phyloP scores from a whole-genome alignment of 2,113 vertebrate genomes.

The Phainopepla nitens region DNA sequence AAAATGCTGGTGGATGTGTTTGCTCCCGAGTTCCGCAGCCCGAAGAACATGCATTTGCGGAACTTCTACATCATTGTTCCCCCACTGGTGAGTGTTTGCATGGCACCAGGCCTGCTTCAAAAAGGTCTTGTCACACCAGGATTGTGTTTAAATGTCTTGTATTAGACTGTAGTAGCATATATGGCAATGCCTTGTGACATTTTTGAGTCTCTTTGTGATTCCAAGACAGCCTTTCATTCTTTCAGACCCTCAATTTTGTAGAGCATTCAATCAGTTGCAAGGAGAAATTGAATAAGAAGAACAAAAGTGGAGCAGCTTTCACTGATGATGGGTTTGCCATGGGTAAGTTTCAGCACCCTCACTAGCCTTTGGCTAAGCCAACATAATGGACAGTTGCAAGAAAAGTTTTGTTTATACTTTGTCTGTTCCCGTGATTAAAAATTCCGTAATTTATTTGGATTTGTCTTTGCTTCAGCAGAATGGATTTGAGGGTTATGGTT shows the following conservation, averaged over 20 bases:
- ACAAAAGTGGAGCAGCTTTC: conserved; percentile 94
- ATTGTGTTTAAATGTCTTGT: background rate
- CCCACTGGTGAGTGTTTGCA: background rate
- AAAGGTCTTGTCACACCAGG: background rate
- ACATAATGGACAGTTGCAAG: background rate
- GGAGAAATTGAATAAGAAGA: conserved; percentile 98
- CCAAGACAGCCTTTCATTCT: background rate
- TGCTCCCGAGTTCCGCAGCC: conserved; percentile 91
- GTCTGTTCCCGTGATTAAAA: background rate
- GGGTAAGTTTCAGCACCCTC: conserved; percentile 77
- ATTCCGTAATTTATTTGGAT: background rate
- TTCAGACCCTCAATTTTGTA: conserved; percentile 94
- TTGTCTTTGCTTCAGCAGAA: background rate
- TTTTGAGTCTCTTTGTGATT: background rate
- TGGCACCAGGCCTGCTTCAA: too few species aligned
- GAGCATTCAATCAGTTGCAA: conserved; percentile 98
- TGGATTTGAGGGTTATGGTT: background rate
- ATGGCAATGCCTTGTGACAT: background rate
- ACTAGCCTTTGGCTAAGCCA: background rate
- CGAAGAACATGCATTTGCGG: conserved; percentile 94
- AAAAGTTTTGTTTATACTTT: background rate
- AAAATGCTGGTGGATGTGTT: conserved; percentile 98
- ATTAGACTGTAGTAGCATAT: background rate
- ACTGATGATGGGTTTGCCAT: conserved; percentile 98
- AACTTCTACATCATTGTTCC: conserved; percentile 99